These are phyloP conservation scores for Drosophila guanche DNA, from an alignment of 1,140 invertebrate species.

Conservation along the genomic window DNA sequence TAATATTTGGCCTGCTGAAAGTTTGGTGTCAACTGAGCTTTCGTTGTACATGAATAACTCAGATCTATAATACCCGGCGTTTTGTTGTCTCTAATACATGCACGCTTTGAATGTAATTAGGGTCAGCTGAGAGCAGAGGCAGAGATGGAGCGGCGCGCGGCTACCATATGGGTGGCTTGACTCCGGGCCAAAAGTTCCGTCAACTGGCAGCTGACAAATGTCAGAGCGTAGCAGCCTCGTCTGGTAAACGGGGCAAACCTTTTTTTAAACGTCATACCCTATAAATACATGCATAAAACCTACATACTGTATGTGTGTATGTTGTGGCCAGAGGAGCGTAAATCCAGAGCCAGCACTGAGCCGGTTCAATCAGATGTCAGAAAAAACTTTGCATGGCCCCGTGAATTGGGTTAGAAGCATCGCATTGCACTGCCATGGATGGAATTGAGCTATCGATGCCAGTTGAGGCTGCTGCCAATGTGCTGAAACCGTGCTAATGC, in stretches of 20 bases:
- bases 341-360: no score
- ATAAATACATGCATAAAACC: not conserved
- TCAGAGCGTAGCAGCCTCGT: constrained; percentile 14
- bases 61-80: constrained; percentile 51
- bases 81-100: constrained; percentile 41
- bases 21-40: constrained; percentile 34
- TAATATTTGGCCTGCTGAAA: constrained; percentile 35
- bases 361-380: constrained; percentile 29
- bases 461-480: constrained; percentile 27
- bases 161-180: constrained; percentile 14
- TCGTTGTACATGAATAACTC: constrained; percentile 45
- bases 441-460: constrained; percentile 63
- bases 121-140: constrained; percentile 47
- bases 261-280: constrained; percentile 27
- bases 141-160: constrained; percentile 34
- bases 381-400: constrained; percentile 28
- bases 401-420: constrained; percentile 74
- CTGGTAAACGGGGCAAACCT: constrained; percentile 25
- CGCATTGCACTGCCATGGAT: constrained; percentile 59
- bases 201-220: constrained; percentile 61
- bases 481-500: constrained; percentile 52
- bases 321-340: not conserved
- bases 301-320: not conserved
- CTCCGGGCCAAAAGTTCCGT: constrained; percentile 33
- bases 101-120: constrained; percentile 60